Evolutionary conservation across 2,888 invertebrate genomes (phyloP).

Genomic region (Ashinkailepas kermadecensis): DNA sequence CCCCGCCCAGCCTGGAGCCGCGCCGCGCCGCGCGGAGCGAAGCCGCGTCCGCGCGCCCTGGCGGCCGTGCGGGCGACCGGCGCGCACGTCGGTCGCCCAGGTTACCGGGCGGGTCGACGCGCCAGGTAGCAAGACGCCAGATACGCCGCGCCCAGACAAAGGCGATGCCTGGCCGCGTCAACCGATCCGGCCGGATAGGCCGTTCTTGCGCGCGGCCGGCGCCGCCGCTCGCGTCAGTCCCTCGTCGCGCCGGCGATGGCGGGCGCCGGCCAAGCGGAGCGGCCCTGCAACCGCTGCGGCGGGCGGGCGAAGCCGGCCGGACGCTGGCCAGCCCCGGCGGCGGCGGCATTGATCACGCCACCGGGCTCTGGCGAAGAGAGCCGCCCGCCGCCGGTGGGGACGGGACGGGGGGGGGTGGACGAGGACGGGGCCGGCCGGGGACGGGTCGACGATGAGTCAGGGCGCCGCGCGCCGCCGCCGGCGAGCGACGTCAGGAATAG

Average conservation of each 20-base stretch:
- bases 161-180: slow-evolving; percentile 15
- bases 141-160: slow-evolving; percentile 17
- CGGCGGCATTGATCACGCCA: slow-evolving; percentile 12
- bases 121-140: neutral
- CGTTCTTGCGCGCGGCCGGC: slow-evolving; percentile 7
- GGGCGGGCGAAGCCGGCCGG: neutral
- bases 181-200: slow-evolving; percentile 9
- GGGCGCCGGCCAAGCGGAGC: neutral
- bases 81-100: neutral
- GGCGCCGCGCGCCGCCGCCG: neutral
- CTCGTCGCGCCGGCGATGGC: neutral
- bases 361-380: neutral
- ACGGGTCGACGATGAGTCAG: neutral
- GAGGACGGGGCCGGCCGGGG: neutral
- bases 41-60: neutral
- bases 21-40: too few species aligned
- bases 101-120: neutral
- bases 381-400: neutral
- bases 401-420: neutral
- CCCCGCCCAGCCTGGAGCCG: too few species aligned
- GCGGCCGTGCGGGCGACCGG: neutral
- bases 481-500: neutral
- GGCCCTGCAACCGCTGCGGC: neutral
- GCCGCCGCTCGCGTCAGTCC: neutral
- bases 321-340: too few species aligned